A percentile compares a stretch with the other conserved stretches of the same genome.
phyloP scores from a whole-genome alignment of 2,888 invertebrate genomes.

The Lasius platythorax region DNA sequence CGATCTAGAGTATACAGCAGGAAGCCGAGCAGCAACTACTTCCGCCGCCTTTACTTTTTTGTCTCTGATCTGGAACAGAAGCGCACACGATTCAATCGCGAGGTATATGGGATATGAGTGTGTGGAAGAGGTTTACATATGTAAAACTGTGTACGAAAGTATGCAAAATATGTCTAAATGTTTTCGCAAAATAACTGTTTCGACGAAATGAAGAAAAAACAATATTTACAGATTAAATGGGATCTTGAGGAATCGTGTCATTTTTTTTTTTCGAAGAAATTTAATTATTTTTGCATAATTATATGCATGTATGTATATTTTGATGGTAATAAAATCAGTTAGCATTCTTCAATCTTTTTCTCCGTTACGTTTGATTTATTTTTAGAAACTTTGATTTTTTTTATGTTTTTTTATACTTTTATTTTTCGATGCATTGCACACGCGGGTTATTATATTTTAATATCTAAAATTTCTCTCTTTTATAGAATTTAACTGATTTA shows the following conservation, averaged over 20 bases:
- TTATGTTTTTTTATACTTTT: not conserved
- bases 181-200: not conserved
- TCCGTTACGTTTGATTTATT: not conserved
- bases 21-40: conserved; percentile 98
- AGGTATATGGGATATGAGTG: not conserved
- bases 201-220: not conserved
- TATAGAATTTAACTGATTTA: not conserved
- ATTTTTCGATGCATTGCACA: not conserved
- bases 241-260: not conserved
- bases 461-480: not conserved
- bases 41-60: conserved; percentile 97
- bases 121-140: too few species aligned
- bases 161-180: not conserved
- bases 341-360: not conserved
- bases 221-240: not conserved
- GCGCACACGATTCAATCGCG: not conserved
- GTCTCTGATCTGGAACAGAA: conserved; percentile 94
- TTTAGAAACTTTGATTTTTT: not conserved
- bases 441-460: not conserved
- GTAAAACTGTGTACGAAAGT: not conserved
- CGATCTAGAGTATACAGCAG: conserved; percentile 96
- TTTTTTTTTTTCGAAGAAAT: not conserved
- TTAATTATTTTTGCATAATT: not conserved
- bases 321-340: not conserved
- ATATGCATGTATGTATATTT: not conserved